These are phyloP conservation scores for Eulemur mongoz DNA, from an alignment of 2,797 vertebrate species.

Conservation along the genomic window DNA sequence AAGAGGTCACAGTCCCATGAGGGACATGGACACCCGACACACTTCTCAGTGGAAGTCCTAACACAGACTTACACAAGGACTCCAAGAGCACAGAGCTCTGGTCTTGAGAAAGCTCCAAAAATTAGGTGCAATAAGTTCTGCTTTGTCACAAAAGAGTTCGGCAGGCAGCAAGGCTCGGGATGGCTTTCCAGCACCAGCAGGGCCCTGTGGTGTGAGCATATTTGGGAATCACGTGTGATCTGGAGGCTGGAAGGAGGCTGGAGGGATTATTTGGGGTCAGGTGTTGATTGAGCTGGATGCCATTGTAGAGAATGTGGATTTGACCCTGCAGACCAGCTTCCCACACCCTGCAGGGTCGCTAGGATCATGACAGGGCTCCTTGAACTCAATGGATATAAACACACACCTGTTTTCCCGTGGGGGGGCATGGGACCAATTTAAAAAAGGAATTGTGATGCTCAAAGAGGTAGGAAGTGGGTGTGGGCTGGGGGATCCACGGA, in stretches of 20 bases:
- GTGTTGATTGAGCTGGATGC: rapidly evolving
- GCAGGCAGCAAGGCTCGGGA: rapidly evolving
- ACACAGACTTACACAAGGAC: not conserved
- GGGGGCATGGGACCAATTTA: not conserved
- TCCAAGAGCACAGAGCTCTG: not conserved
- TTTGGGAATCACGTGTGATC: not conserved
- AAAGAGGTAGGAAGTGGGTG: not conserved
- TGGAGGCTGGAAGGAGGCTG: not conserved
- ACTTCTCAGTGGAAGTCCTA: rapidly evolving
- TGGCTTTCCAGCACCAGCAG: no score
- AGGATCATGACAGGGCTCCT: rapidly evolving
- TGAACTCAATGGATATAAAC: not conserved
- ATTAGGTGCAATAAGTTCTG: not conserved
- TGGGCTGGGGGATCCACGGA: not conserved
- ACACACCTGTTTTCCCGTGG: rapidly evolving
- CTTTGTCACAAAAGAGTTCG: not conserved
- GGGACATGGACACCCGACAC: no score
- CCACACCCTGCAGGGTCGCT: no score
- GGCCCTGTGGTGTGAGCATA: rapidly evolving
- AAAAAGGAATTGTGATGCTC: not conserved
- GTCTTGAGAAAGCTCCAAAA: not conserved
- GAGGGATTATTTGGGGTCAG: not conserved
- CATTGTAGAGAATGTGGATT: not conserved
- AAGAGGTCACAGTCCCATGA: not conserved
- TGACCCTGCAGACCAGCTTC: not conserved